Evolutionary conservation across 2,113 vertebrate genomes (phyloP).

Genomic region (Lethenteron reissneri): DNA sequence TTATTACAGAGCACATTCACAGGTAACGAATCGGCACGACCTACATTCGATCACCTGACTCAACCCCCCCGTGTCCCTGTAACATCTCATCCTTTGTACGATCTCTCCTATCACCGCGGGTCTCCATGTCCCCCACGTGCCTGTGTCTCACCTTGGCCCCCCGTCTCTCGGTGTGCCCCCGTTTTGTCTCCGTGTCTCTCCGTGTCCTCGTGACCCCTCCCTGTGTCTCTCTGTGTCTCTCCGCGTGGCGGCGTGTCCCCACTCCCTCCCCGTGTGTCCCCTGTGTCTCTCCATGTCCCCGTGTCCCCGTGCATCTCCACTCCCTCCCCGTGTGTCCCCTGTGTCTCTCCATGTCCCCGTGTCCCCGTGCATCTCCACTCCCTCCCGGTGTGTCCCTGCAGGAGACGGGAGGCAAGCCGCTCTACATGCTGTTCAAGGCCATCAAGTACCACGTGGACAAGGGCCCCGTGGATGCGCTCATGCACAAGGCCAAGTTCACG

Average conservation of each 20-base stretch:
- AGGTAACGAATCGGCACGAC: too few relatives aligned
- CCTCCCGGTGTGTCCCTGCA: constrained; percentile 15
- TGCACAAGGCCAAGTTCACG: constrained; percentile 91
- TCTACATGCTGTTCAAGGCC: constrained; percentile 88
- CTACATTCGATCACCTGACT: too few relatives aligned
- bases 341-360: constrained; percentile 8
- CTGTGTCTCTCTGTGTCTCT: background rate
- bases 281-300: constrained; percentile 8
- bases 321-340: background rate
- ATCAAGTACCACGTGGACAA: constrained; percentile 94
- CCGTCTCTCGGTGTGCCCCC: constrained; percentile 1
- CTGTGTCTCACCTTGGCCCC: background rate
- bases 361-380: constrained; percentile 7
- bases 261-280: background rate
- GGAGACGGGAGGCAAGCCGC: constrained; percentile 69
- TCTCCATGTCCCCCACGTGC: background rate
- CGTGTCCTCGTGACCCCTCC: too few relatives aligned
- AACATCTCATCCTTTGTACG: too few relatives aligned
- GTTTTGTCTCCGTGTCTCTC: too few relatives aligned
- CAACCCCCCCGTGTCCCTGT: too few relatives aligned
- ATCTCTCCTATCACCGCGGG: too few relatives aligned
- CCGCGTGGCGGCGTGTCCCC: background rate
- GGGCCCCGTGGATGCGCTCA: constrained; percentile 62
- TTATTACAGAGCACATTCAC: too few relatives aligned
- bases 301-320: constrained; percentile 8